Base-by-base conservation (phyloP, 2,888 invertebrate genomes). In the Tetragnatha montana region DNA sequence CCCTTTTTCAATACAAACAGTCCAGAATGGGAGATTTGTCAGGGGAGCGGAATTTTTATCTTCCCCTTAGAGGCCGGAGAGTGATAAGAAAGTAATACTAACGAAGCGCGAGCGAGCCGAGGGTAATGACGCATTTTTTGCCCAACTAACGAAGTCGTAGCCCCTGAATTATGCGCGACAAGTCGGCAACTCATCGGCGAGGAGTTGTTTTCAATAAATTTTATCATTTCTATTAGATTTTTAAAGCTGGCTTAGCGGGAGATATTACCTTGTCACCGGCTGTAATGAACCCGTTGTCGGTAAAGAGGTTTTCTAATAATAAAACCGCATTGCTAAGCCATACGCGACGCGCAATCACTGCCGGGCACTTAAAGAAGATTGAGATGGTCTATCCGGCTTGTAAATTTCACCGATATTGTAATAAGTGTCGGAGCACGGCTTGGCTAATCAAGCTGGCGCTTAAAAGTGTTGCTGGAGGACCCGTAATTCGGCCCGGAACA, bases 321-420 rank as follows among this genome's bases (percentile, higher is more conserved):
- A 85, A 89, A 85, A 89, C 80, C 74, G 81, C 84, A 80, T 81
- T 81, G 76, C 81, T 89, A 85, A 89, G 89, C 82, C 78, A 68
- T 76, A 71, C 82, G 82, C 79, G 78, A 78, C 85, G 76, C 76
- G 85, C 85, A 89, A 89, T 89, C 89, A 85, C 89, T 75, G 81
- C 81, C 49, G 51, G 81, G 84, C 85, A 89, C 89, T 89, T 85
- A 70, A 76, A 73, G 81, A 81, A 89, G 89, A 89, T 89, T 85
- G 81, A 89, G 89, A 83, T 79, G 81, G 80, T 60, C 80, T 79
- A 84, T 88, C 75, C 81, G 81, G 89, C 71, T 60, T 89, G 89
- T 89, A 89, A 89, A 89, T 89, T 89, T 81, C 89, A 81, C 85
- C 89, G 89, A 85, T 89, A 89, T 89, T 89, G 89, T 89, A 89